Evolutionary conservation across 2,113 vertebrate species (phyloP).

Genomic region (Chionomys nivalis): DNA sequence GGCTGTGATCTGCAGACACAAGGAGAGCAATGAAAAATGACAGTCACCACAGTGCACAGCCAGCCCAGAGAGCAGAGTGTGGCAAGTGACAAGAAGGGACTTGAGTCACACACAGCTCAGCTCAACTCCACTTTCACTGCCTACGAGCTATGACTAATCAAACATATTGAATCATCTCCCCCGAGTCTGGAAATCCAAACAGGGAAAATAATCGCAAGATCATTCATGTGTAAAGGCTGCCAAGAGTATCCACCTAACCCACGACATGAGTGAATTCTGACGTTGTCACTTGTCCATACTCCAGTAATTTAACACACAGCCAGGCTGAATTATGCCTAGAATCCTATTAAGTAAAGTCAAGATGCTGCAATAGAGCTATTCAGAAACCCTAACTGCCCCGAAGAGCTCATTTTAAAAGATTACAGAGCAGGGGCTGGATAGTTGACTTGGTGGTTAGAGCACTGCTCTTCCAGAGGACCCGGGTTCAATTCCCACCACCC

Average conservation of each 20-base stretch:
- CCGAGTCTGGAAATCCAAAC: not conserved
- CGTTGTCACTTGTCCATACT: not conserved
- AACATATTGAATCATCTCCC: not conserved
- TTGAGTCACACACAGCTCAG: not conserved
- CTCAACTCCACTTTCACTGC: not conserved
- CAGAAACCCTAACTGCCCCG: not conserved
- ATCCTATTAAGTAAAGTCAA: conserved; percentile 14
- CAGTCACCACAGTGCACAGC: not conserved
- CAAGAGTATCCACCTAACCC: not conserved
- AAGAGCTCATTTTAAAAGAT: not conserved
- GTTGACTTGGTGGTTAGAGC: not conserved
- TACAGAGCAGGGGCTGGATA: not conserved
- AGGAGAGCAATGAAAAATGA: not conserved
- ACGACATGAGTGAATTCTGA: not conserved
- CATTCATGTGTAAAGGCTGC: not conserved
- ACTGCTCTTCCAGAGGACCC: not conserved
- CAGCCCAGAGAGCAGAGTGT: not conserved
- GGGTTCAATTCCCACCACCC: not conserved
- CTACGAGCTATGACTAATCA: not conserved
- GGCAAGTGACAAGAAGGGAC: not conserved
- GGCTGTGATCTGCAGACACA: not conserved
- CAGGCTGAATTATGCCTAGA: not conserved
- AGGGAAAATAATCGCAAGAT: not conserved
- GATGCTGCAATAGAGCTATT: not conserved
- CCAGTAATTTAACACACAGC: not conserved